Evolutionary conservation across 2,797 vertebrate species (phyloP).

Genomic region (Anableps anableps): DNA sequence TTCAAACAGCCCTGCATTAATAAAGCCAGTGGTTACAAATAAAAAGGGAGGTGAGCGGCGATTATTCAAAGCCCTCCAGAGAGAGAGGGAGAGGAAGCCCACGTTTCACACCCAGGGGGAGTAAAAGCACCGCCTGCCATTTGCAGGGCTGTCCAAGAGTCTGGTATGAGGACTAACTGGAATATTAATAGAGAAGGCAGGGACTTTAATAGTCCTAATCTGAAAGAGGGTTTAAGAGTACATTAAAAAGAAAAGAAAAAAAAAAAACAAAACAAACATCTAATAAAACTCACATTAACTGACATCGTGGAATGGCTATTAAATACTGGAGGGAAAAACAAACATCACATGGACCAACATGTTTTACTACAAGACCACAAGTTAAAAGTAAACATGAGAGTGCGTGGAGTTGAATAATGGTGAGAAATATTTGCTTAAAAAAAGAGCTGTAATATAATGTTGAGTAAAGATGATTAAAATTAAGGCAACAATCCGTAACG

Average conservation of each 20-base stretch:
- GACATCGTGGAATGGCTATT: neutral
- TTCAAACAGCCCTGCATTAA: slow-evolving; percentile 78
- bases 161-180: slow-evolving; percentile 31
- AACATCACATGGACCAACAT: no score
- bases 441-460: neutral
- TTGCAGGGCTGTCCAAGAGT: slow-evolving; percentile 44
- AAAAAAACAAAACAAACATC: neutral
- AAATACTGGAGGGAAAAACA: neutral
- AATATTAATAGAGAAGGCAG: slow-evolving; percentile 26
- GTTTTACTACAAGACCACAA: neutral
- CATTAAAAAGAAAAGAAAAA: neutral
- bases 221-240: slow-evolving; percentile 9
- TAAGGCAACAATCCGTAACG: neutral
- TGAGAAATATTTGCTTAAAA: neutral
- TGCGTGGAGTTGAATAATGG: neutral
- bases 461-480: neutral
- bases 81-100: slow-evolving; percentile 51
- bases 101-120: slow-evolving; percentile 66
- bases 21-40: slow-evolving; percentile 78
- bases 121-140: slow-evolving; percentile 63
- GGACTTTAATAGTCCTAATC: slow-evolving; percentile 18
- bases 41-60: slow-evolving; percentile 69
- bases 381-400: neutral
- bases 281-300: neutral
- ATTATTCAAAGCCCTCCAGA: slow-evolving; percentile 70